Conservation (phyloP, 1,140 invertebrate genomes). For the Pteromalus puparum region DNA sequence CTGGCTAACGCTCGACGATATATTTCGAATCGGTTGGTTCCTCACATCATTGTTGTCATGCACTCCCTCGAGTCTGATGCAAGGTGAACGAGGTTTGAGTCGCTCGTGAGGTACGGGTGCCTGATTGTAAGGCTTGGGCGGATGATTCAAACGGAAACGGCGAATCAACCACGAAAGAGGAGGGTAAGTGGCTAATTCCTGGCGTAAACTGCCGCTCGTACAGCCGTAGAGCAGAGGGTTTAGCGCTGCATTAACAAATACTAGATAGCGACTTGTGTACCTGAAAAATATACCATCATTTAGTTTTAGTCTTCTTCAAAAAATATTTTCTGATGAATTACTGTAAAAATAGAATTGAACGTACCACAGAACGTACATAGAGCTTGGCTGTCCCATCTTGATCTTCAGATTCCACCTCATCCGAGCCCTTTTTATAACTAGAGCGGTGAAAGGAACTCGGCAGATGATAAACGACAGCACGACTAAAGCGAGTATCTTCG, state of each 20-base stretch:
- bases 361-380: constrained; percentile 65
- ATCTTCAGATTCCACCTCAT: constrained; percentile 65
- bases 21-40: constrained; percentile 33
- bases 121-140: constrained; percentile 17
- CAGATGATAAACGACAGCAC: constrained; percentile 81
- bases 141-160: neutral
- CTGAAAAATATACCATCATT: constrained; percentile 57
- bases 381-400: constrained; percentile 62
- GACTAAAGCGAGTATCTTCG: constrained; percentile 82
- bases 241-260: constrained; percentile 82
- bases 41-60: too few species aligned
- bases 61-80: constrained; percentile 48
- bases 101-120: constrained; percentile 20
- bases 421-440: constrained; percentile 80
- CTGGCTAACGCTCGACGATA: constrained; percentile 43
- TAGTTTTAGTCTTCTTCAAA: neutral
- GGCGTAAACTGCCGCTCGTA: constrained; percentile 81
- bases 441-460: constrained; percentile 81
- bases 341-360: constrained; percentile 1
- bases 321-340: neutral
- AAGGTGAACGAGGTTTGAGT: constrained; percentile 58
- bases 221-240: constrained; percentile 86
- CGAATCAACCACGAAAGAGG: constrained; percentile 56
- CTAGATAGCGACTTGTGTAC: constrained; percentile 81
- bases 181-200: constrained; percentile 77